Evolutionary conservation across 2,888 invertebrate genomes (phyloP).

Genomic region (Pycnomerus fuliginosus): DNA sequence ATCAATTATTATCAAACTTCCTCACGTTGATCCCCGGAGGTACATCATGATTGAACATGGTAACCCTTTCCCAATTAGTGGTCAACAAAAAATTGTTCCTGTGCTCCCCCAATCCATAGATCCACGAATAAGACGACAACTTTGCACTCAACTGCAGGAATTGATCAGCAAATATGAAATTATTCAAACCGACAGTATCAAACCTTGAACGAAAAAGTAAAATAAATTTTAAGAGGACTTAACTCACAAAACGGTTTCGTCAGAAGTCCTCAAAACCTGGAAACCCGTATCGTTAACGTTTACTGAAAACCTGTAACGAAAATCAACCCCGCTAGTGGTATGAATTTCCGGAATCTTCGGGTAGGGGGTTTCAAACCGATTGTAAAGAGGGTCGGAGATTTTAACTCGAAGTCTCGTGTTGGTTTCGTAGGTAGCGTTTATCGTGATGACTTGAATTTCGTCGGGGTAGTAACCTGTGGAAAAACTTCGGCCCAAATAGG

Average conservation of each 20-base stretch:
- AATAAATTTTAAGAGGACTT: too few relatives aligned
- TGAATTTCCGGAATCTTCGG: slow-evolving; percentile 62
- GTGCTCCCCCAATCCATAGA: slow-evolving; percentile 79
- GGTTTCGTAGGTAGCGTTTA: slow-evolving; percentile 64
- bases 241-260: slow-evolving; percentile 60
- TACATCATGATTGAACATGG: slow-evolving; percentile 70
- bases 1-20: too few relatives aligned
- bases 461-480: slow-evolving; percentile 66
- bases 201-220: slow-evolving; percentile 58
- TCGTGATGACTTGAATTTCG: slow-evolving; percentile 61
- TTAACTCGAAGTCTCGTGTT: slow-evolving; percentile 66
- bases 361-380: slow-evolving; percentile 67
- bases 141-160: slow-evolving; percentile 67
- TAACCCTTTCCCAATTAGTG: slow-evolving; percentile 68
- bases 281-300: slow-evolving; percentile 63
- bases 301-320: slow-evolving; percentile 59
- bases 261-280: slow-evolving; percentile 57
- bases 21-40: slow-evolving; percentile 66
- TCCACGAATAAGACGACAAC: slow-evolving; percentile 61
- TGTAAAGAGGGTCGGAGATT: slow-evolving; percentile 54
- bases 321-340: slow-evolving; percentile 53
- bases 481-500: slow-evolving; percentile 57
- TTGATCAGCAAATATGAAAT: slow-evolving; percentile 73
- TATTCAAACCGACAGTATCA: slow-evolving; percentile 65
- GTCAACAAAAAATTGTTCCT: slow-evolving; percentile 58